Evolutionary conservation across 2,888 invertebrate species (phyloP), one percentile per base, ranked within the genome.

Genomic region (Panopea generosa): DNA sequence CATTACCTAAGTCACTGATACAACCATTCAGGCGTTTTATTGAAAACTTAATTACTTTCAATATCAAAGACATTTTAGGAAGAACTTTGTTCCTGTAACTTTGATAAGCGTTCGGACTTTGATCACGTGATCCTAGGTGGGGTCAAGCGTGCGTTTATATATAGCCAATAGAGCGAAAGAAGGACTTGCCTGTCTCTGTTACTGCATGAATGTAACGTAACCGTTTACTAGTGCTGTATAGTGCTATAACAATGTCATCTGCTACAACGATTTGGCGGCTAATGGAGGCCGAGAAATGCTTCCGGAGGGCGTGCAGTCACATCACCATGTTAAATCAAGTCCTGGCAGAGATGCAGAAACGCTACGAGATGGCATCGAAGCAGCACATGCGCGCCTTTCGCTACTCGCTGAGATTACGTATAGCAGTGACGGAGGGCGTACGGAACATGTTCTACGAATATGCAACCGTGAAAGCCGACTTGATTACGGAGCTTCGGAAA

Each of bases 371-470:
- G 11, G 85, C 87, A 1, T 77, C 76, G 62, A 80, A 84, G 60
- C 84, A 78, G 52, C 84, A 86, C 59, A 81, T 77, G 59, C 75
- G 86, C 14, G 79, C 85, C n/a, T 85, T 86, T 65, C 72, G 87
- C 45, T 87, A 87, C 75, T 82, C 83, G 7, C 66, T 85, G 40
- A 77, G 87, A 20, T 77, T 87, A 33, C 73, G 86, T 6, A 86
- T 87, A 57, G 85, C 87, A 9, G 84, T 86, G 9, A 66, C 82
- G 49, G 87, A 87, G 60, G 87, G 87, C 18, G 84, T 87, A 14
- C 59, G 87, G 53, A 87, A 87, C 71, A 87, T 87, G 87, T 86
- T 82, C 66, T 84, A 87, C 59, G 84, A 84, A 66, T 87, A 83
- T 62, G 87, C 87, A 20, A 69, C 66, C 24, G 66, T 76, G 47